Conservation (phyloP, 2,888 invertebrate species). For the Xestia c-nigrum region DNA sequence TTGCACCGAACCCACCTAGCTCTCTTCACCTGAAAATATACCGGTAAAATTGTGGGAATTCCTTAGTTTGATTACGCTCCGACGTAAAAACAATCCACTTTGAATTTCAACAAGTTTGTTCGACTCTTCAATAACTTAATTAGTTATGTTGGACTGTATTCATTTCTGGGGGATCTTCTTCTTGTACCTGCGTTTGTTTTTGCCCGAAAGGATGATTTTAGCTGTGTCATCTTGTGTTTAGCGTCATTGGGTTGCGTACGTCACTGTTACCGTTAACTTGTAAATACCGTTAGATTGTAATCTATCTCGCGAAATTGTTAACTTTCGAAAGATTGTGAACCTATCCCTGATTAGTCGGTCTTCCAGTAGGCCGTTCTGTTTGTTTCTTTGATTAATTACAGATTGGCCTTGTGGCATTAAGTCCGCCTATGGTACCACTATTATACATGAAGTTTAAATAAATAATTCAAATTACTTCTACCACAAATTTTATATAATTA, state of each 20-base stretch:
- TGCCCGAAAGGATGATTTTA: slow-evolving; percentile 26
- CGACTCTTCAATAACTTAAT: slow-evolving; percentile 81
- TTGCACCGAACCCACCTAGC: slow-evolving; percentile 60
- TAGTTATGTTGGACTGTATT: slow-evolving; percentile 79
- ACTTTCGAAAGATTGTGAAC: no score
- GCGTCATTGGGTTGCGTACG: not conserved
- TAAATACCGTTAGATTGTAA: no score
- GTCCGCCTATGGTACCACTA: no score
- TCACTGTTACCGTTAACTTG: not conserved
- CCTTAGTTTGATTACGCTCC: slow-evolving; percentile 80
- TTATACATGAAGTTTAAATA: no score
- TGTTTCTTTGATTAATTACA: no score
- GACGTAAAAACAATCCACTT: slow-evolving; percentile 83
- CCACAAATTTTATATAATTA: no score
- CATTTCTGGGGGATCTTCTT: slow-evolving; percentile 50
- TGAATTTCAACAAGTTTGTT: slow-evolving; percentile 76
- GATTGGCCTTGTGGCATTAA: no score
- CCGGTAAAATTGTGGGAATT: slow-evolving; percentile 68
- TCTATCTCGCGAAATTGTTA: no score
- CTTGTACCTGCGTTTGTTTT: slow-evolving; percentile 46
- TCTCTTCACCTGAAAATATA: slow-evolving; percentile 75
- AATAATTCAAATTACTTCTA: no score
- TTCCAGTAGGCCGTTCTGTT: no score
- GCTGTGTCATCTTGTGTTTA: slow-evolving; percentile 8
- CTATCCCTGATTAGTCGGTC: no score